Conservation (phyloP, 2,888 invertebrate genomes). For the Caenorhabditis sp. region DNA sequence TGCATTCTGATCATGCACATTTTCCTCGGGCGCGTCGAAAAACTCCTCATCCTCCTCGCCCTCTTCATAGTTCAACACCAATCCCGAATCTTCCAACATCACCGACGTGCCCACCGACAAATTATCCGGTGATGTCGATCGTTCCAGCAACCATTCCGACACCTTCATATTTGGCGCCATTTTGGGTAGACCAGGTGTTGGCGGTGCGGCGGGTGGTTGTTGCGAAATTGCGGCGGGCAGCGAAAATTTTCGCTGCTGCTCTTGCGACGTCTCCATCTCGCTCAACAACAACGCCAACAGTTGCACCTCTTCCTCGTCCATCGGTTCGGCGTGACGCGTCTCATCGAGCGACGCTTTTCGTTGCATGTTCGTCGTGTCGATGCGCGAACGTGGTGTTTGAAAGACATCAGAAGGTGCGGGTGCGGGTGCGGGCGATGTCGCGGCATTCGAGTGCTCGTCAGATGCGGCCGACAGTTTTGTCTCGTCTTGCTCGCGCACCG, state of each 20-base stretch:
- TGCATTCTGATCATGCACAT: neutral
- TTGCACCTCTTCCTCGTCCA: conserved; percentile 34
- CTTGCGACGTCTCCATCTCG: conserved; percentile 11
- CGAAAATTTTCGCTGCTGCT: conserved; percentile 12
- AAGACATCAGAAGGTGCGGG: neutral
- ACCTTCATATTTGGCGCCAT: conserved; percentile 24
- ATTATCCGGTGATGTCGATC: conserved; percentile 32
- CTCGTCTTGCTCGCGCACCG: conserved; percentile 36
- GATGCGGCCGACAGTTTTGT: conserved; percentile 16
- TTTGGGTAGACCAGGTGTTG: conserved; percentile 26
- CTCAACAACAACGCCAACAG: conserved; percentile 30
- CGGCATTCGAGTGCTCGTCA: conserved; percentile 6
- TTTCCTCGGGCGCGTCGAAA: conserved; percentile 23
- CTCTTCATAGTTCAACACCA: conserved; percentile 10
- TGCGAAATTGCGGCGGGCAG: neutral
- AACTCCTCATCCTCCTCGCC: conserved; percentile 32
- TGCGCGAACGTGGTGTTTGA: conserved; percentile 15
- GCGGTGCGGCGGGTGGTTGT: neutral
- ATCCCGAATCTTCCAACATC: conserved; percentile 25
- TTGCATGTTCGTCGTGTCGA: conserved; percentile 22
- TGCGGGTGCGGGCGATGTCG: neutral
- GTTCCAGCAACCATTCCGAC: conserved; percentile 39
- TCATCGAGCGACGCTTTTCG: conserved; percentile 21
- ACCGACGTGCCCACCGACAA: conserved; percentile 31
- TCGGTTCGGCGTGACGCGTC: conserved; percentile 24